phyloP scores from a whole-genome alignment of 2,113 vertebrate species.

The Motacilla alba region DNA sequence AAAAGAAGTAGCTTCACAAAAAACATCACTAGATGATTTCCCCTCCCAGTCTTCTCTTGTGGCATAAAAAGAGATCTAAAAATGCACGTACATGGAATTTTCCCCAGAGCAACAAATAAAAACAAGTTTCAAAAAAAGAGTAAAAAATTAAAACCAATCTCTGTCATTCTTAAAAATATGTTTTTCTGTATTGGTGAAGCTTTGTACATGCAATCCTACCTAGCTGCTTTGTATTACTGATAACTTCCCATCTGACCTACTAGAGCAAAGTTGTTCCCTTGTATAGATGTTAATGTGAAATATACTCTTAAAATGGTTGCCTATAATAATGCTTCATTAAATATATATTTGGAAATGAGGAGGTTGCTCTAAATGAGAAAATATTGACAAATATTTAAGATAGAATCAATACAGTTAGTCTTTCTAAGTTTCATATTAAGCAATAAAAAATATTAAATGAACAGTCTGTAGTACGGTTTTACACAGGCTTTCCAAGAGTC shows the following conservation, averaged over 20 bases:
- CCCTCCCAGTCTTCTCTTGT: not conserved
- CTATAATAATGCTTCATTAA: not conserved
- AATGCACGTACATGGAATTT: rapidly evolving
- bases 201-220: not conserved
- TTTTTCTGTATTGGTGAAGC: not conserved
- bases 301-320: not conserved
- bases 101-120: not conserved
- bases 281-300: not conserved
- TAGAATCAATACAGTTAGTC: not conserved
- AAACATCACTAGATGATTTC: not conserved
- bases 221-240: not conserved
- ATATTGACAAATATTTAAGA: conserved; percentile 22
- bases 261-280: not conserved
- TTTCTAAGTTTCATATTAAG: conserved; percentile 9
- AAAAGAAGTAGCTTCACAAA: not conserved
- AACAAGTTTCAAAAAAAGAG: not conserved
- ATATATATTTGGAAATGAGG: conserved; percentile 12
- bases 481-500: conserved; percentile 37
- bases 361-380: not conserved
- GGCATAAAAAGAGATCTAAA: not conserved
- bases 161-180: not conserved
- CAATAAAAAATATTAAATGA: conserved; percentile 41
- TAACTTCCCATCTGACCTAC: not conserved
- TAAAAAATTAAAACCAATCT: not conserved
- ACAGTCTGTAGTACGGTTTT: conserved; percentile 6